Conservation (phyloP, 2,113 vertebrate genomes). For the Microtus richardsoni region DNA sequence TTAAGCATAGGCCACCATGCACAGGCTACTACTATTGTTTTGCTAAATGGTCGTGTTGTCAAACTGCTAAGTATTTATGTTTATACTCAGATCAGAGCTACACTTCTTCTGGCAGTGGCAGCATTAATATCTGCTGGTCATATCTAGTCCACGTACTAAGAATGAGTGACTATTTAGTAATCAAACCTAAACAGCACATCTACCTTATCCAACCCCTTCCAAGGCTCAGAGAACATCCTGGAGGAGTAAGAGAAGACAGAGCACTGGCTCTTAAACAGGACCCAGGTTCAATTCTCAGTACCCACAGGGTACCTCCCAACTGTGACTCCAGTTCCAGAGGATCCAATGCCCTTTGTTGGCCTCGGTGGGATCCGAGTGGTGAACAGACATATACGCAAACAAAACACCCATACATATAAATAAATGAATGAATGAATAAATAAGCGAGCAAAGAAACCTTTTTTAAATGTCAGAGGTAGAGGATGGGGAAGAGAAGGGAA, state of each 20-base stretch:
- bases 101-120: neutral
- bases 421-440: neutral
- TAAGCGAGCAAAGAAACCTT: too few species aligned
- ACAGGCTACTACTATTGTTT: neutral
- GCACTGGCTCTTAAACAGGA: neutral
- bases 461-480: neutral
- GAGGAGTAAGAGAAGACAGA: neutral
- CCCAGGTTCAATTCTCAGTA: neutral
- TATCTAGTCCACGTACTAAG: neutral
- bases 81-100: neutral
- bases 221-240: neutral
- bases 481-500: neutral
- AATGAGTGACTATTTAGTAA: neutral
- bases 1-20: neutral
- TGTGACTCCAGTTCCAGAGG: neutral
- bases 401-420: neutral
- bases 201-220: neutral
- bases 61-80: neutral
- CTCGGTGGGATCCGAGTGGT: neutral
- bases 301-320: neutral
- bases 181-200: neutral
- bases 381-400: neutral
- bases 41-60: neutral
- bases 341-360: neutral
- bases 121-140: neutral